Conservation (phyloP, 2,888 invertebrate genomes). For the Patella pellucida region DNA sequence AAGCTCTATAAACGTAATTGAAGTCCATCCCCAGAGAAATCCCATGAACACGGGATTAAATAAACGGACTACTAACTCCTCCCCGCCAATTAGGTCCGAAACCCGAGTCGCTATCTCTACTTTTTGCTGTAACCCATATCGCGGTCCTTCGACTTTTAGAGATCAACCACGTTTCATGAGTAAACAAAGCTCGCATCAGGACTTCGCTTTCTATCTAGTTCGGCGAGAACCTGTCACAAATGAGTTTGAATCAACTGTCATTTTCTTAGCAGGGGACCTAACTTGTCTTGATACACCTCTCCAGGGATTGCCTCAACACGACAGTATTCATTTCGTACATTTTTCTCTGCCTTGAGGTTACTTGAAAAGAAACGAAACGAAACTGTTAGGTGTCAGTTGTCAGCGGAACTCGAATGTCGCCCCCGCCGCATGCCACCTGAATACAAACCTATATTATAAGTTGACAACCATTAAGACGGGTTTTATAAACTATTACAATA, state of each 20-base stretch:
- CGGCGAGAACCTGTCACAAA: conserved; percentile 25
- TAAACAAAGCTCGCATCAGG: conserved; percentile 28
- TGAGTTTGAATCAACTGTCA: conserved; percentile 25
- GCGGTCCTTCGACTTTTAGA: conserved; percentile 15
- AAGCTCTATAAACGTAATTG: conserved; percentile 27
- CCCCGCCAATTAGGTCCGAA: conserved; percentile 26
- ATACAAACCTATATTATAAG: conserved; percentile 5
- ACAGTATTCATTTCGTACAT: conserved; percentile 24
- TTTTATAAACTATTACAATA: conserved; percentile 6
- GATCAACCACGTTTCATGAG: conserved; percentile 16
- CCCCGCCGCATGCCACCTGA: neutral
- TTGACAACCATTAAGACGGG: neutral
- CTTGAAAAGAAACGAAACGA: conserved; percentile 19
- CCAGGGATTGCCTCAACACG: conserved; percentile 22
- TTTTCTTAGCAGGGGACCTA: conserved; percentile 22
- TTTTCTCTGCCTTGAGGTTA: conserved; percentile 2
- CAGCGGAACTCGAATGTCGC: conserved; percentile 8
- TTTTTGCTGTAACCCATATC: conserved; percentile 22
- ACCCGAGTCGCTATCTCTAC: conserved; percentile 12
- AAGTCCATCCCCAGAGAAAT: conserved; percentile 25
- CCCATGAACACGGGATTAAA: conserved; percentile 16
- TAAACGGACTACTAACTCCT: conserved; percentile 21
- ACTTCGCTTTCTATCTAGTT: conserved; percentile 16
- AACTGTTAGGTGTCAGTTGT: conserved; percentile 24
- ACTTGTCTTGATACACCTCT: conserved; percentile 19